These are phyloP conservation scores for Tolmerus cingulatus DNA, from an alignment of 2,888 invertebrate species.

Conservation along the genomic window DNA sequence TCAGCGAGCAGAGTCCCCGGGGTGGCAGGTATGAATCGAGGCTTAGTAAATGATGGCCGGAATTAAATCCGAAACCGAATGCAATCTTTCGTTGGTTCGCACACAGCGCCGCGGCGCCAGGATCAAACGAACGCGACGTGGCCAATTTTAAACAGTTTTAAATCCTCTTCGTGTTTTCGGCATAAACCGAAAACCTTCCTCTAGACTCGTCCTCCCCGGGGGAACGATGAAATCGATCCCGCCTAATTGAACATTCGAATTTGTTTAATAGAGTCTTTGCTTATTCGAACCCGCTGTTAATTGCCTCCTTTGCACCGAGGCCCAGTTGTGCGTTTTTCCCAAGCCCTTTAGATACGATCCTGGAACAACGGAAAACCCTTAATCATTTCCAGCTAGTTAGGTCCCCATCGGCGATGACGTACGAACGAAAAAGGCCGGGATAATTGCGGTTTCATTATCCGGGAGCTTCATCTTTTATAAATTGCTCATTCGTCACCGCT, in stretches of 20 bases:
- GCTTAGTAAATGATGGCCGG: conserved; percentile 24
- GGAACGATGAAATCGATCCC: not conserved
- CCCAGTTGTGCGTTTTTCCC: not conserved
- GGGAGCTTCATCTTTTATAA: conserved; percentile 25
- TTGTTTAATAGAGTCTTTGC: not conserved
- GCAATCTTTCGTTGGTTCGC: not conserved
- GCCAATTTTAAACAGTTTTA: not conserved
- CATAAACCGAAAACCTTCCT: not conserved
- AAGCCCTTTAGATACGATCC: not conserved
- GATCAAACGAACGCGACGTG: not conserved
- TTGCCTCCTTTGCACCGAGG: not conserved
- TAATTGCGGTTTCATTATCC: conserved; percentile 10
- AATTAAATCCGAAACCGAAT: conserved; percentile 18
- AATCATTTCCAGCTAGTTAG: conserved; percentile 18
- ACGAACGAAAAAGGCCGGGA: not conserved
- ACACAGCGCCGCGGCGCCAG: not conserved
- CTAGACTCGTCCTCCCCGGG: too few species aligned
- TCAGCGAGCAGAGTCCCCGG: conserved; percentile 18
- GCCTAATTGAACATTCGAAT: not conserved
- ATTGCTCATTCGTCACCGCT: conserved; percentile 21
- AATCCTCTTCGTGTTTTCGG: not conserved
- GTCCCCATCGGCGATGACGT: not conserved
- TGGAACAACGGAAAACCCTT: not conserved
- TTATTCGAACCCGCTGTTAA: not conserved
- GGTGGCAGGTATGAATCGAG: conserved; percentile 15